phyloP scores from a whole-genome alignment of 2,888 invertebrate genomes.

The Priocnemis perturbator region DNA sequence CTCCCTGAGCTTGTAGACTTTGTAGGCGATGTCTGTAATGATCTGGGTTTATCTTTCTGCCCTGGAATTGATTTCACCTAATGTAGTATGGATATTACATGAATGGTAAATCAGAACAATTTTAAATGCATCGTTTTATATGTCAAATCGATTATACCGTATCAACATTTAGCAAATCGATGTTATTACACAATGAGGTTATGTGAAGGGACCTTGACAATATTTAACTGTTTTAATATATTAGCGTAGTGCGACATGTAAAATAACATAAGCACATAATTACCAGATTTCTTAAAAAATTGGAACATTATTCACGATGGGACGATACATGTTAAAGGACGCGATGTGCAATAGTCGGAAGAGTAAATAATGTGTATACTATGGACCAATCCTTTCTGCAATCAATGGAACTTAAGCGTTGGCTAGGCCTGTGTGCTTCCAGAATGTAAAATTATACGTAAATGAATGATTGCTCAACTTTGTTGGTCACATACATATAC shows the following conservation, averaged over 20 bases:
- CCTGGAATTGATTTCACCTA: conserved; percentile 49
- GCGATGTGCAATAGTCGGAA: conserved; percentile 35
- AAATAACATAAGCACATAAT: conserved; percentile 35
- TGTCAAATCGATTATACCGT: too few species aligned
- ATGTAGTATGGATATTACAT: background rate
- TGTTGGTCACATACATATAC: conserved; percentile 27
- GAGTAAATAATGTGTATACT: conserved; percentile 35
- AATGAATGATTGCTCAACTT: conserved; percentile 12
- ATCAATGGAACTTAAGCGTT: conserved; percentile 20
- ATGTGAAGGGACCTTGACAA: too few species aligned
- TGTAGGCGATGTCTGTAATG: conserved; percentile 54
- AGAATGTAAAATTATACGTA: conserved; percentile 14
- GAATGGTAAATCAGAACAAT: background rate
- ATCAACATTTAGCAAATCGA: too few species aligned
- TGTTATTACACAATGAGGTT: too few species aligned
- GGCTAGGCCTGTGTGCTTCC: conserved; percentile 15
- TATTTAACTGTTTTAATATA: too few species aligned
- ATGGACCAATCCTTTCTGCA: conserved; percentile 14
- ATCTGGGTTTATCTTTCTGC: conserved; percentile 62
- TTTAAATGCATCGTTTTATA: too few species aligned
- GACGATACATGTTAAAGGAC: conserved; percentile 68
- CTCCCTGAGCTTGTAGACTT: conserved; percentile 55
- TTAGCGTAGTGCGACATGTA: too few species aligned
- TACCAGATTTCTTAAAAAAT: conserved; percentile 87
- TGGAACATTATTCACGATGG: conserved; percentile 81